Conservation (phyloP, 2,888 invertebrate species). For the Cyaniris semiargus region DNA sequence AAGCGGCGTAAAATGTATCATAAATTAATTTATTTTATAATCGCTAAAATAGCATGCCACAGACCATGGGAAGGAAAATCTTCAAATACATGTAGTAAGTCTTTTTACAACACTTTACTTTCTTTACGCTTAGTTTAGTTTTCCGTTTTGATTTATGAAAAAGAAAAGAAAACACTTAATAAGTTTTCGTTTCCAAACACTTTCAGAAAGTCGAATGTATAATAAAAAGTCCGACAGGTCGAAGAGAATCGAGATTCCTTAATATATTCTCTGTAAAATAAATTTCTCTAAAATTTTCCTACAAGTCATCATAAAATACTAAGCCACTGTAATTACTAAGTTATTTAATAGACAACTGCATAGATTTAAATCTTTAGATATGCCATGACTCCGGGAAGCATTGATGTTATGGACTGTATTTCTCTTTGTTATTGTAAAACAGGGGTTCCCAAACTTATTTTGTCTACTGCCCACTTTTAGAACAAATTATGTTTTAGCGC, state of each 20-base stretch:
- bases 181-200: background rate
- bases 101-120: background rate
- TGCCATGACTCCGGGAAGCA: background rate
- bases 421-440: background rate
- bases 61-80: too few relatives aligned
- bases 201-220: background rate
- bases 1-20: too few relatives aligned
- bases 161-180: background rate
- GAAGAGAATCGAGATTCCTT: background rate
- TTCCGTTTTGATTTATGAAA: background rate
- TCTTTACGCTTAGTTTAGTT: background rate
- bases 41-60: background rate
- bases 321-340: background rate
- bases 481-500: too few relatives aligned
- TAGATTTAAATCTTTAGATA: background rate
- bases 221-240: background rate
- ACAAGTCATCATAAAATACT: background rate
- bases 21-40: too few relatives aligned
- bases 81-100: too few relatives aligned
- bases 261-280: background rate
- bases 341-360: conserved; percentile 9
- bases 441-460: too few relatives aligned
- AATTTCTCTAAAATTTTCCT: background rate
- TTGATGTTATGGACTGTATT: background rate
- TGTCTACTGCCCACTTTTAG: too few relatives aligned